Percentiles rank a stretch among this genome's conserved stretches.
phyloP scores from a whole-genome alignment of 2,797 vertebrate species.

The Allobates femoralis region DNA sequence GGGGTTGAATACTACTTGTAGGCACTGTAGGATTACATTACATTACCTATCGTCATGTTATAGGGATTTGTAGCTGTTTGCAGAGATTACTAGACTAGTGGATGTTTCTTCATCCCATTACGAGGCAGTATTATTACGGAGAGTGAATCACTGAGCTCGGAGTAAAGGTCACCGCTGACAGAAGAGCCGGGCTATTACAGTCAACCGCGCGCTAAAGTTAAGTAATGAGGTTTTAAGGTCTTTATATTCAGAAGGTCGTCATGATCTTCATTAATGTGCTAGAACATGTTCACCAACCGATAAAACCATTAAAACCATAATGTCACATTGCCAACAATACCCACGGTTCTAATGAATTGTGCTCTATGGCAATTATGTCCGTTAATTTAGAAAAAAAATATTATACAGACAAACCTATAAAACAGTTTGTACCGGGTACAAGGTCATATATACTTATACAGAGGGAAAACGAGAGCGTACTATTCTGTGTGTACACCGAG shows the following conservation, averaged over 20 bases:
- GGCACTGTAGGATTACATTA: too few species aligned
- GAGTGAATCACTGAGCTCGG: constrained; percentile 30
- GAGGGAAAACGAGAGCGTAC: background rate
- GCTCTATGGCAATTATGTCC: background rate
- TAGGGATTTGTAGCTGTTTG: constrained; percentile 6
- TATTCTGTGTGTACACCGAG: background rate
- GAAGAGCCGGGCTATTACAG: background rate
- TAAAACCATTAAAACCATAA: constrained; percentile 2
- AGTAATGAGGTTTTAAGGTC: background rate
- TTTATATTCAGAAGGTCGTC: constrained; percentile 4
- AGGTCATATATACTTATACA: background rate
- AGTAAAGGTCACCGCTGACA: constrained; percentile 31
- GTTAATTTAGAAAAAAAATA: background rate
- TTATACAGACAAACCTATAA: background rate
- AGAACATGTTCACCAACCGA: background rate
- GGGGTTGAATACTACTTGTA: too few species aligned
- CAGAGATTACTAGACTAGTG: constrained; percentile 18
- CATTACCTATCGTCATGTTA: background rate
- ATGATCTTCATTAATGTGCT: background rate
- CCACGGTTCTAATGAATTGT: background rate
- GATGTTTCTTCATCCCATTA: constrained; percentile 50
- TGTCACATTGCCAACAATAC: background rate
- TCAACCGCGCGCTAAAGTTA: background rate
- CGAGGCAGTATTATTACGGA: background rate
- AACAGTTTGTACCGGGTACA: background rate